Base-by-base conservation (phyloP, 2,797 vertebrate genomes). In the Semotilus atromaculatus region DNA sequence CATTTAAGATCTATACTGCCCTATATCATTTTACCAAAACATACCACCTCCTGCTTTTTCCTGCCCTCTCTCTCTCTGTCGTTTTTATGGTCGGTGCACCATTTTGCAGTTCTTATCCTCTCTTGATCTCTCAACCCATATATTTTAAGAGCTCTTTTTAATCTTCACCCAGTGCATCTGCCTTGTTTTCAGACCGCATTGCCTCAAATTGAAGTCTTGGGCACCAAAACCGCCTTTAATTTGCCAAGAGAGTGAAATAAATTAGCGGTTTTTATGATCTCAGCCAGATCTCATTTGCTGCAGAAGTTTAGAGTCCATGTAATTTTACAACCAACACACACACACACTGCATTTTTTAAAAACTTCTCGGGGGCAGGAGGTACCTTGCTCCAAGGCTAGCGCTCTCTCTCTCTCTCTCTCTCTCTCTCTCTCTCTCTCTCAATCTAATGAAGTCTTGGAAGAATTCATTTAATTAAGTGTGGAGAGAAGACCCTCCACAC, bases 361-460 rank as follows among this genome's bases (percentile, higher is more conserved):
- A 84, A 76, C 48, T 79, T 84, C 53, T 84, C 29, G 23, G 51
- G 48, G 60, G 72, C 60, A 91, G 88, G 86, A 79, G 2, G 78
- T 71, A 83, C 29, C 64, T 86, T 58, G 53, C 21, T 68, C 67
- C 40, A 78, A 53, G 36, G 7, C 53, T 81, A 8, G 16, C 10
- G 21, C 81, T 75, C 40, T 53, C 60, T 14, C 66, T 43, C 26
- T 45, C 7, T 48, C 58, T 66, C 43, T 67, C 26, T 43, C 82
- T 90, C 91, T 53, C 81, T 82, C 70, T 62, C 55, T 21, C 64
- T 40, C 45, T 29, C 60, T 90, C 91, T 89, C 90, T 89, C 88
- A 90, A 89, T 91, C 92, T 95, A 95, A 95, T 96, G 94, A 95
- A 96, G 94, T 93, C 93, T 92, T 93, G 93, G 93, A 95, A 94